These are phyloP conservation scores for Catajapyx aquilonaris DNA, from an alignment of 1,140 invertebrate species.

Conservation along the genomic window DNA sequence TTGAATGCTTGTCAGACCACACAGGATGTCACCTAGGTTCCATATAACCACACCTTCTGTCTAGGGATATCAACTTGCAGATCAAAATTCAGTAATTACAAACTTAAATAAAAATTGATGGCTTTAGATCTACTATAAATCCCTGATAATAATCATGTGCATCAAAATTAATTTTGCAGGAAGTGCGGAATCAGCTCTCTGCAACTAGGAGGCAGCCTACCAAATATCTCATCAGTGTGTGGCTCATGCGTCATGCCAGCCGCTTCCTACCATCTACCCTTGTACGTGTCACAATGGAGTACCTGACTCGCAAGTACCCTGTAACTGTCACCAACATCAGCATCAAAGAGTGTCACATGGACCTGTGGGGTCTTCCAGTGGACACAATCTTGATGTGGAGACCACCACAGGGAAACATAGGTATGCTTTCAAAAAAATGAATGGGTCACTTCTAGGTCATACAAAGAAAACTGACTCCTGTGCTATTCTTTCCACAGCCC, in stretches of 20 bases:
- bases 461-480: conserved; percentile 6
- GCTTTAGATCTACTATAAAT: too few relatives aligned
- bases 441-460: too few relatives aligned
- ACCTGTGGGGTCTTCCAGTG: conserved; percentile 41
- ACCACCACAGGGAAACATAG: conserved; percentile 57
- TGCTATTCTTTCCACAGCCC: conserved; percentile 26
- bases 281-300: conserved; percentile 40
- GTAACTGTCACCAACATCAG: conserved; percentile 46
- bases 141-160: too few relatives aligned
- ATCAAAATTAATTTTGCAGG: conserved; percentile 18
- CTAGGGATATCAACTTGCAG: not conserved
- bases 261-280: conserved; percentile 18
- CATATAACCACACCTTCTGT: not conserved
- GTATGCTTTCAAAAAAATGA: too few relatives aligned
- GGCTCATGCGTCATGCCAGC: conserved; percentile 43
- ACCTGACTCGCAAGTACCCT: conserved; percentile 44
- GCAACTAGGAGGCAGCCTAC: conserved; percentile 37
- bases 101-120: not conserved
- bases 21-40: too few relatives aligned
- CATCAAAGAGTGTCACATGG: conserved; percentile 21
- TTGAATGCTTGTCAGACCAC: too few relatives aligned
- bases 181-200: conserved; percentile 17
- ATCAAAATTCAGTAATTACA: not conserved
- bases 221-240: conserved; percentile 40
- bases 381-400: conserved; percentile 47